Base-by-base conservation (phyloP, 2,113 vertebrate species). In the Tupaia chinensis region DNA sequence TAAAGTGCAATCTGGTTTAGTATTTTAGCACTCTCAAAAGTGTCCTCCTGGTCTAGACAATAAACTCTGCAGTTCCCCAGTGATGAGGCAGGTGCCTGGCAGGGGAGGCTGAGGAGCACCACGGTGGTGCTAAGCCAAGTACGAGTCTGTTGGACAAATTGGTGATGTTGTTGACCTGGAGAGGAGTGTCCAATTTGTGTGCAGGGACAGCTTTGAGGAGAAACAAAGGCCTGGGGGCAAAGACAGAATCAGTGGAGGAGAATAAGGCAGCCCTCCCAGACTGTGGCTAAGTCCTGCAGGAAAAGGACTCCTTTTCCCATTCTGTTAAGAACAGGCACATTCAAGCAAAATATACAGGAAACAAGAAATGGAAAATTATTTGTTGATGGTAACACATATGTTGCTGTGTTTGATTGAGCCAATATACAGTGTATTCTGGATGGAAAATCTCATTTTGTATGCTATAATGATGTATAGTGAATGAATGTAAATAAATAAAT, bases 1-100 rank as follows among this genome's bases (percentile, higher is more conserved):
- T 84, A 91, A 95, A 83, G 91, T 66, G 29, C 95, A 97, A 89
- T 97, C 96, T 98, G 97, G 96, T 96, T 97, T 96, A 68, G 82
- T 83, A 96, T 95, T 97, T 97, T 93, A 95, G 87, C 82, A 60
- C 93, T 86, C 83, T 96, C 89, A 6, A n/a, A 91, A 83, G 91
- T 94, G 86, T 32, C 32, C 32, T 96, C 93, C 94, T 97, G 96
- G 86, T 89, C 77, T 87, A 86, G 70, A 95, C 94, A 79, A 72
- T 97, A 97, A 98, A 96, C 44, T 82, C 91, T 84, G 1, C 54
- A 89, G 76, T 34, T 53, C 87, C 16, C 70, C 74, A 72, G 12
- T 96, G 94, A 96, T 74, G 93, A 97, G 86, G 96, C 96, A 97
- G 95, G 93, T 97, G 97, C 70, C 89, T 94, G 95, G 56, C 56